Evolutionary conservation across 2,113 vertebrate species (phyloP).

Genomic region (Alectura lathami): DNA sequence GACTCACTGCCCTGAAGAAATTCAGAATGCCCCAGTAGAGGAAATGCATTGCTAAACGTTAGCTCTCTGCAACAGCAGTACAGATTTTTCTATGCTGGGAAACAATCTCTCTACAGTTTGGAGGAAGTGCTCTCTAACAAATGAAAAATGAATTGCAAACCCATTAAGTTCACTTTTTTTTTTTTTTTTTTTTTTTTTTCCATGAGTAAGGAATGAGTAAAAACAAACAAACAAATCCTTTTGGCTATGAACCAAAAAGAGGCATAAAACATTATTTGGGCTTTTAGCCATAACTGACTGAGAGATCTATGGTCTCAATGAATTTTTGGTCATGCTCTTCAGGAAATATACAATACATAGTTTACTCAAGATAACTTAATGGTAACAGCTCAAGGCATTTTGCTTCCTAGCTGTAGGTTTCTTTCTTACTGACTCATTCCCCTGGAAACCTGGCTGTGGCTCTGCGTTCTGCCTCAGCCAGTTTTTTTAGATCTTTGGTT

Average conservation of each 20-base stretch:
- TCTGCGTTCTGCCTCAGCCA: neutral
- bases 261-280: slow-evolving; percentile 1
- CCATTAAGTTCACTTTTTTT: neutral
- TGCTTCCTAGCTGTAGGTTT: neutral
- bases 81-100: slow-evolving; percentile 6
- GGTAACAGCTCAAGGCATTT: neutral
- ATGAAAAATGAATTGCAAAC: slow-evolving; percentile 24
- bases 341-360: neutral
- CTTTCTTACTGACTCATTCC: neutral
- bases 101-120: neutral
- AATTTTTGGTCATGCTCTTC: neutral
- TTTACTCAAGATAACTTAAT: slow-evolving; percentile 27
- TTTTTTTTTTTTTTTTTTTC: neutral
- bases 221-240: slow-evolving; percentile 30
- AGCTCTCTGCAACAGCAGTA: slow-evolving; percentile 19
- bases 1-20: slow-evolving; percentile 33
- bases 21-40: slow-evolving; percentile 7
- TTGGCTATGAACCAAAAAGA: neutral
- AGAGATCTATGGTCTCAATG: neutral
- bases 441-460: neutral
- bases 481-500: neutral
- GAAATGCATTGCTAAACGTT: slow-evolving; percentile 37
- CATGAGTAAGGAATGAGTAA: slow-evolving; percentile 18
- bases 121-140: slow-evolving; percentile 23
- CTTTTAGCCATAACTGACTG: slow-evolving; percentile 4